Evolutionary conservation across 2,888 invertebrate species (phyloP), one percentile per base, ranked within the genome.

Genomic region (Oscheius onirici): DNA sequence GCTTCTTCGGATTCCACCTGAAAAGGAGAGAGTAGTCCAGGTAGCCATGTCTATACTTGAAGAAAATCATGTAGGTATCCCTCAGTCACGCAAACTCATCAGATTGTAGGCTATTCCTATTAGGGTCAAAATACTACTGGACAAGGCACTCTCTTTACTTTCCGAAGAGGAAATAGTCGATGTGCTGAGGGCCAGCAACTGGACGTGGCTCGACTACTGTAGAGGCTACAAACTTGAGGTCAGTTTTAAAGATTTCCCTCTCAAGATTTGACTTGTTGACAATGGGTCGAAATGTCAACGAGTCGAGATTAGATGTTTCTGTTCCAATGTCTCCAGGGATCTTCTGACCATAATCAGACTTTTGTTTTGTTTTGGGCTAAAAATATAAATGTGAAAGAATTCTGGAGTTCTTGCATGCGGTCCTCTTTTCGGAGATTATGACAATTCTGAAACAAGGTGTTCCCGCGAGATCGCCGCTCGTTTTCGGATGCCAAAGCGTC

Each of bases 61-160:
- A 8, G 63, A 63, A 10, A 26, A 49, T 15, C 63, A 63, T 24
- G 63, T 49, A 17, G n/a, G 24, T 41, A 6, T 20, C 1, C 44
- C 8, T 24, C 8, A n/a, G 26, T 26, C 6, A 49, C 24, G 28
- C 13, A 43, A 22, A 60, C 17, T 26, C 15, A 24, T 44, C 22
- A 46, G 46, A 34, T 65, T 65, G 15, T 13, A 70, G 70, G 70
- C 70, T 22, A 63, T 70, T 41, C 70, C 70, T 1, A 70, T 70
- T 26, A 49, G 70, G n/a, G 41, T 63, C 6, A 70, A 70, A 41
- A 70, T 70, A n/a, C 41, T 70, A 2, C 44, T 61, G 11, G 70
- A 70, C 54, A 54, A 63, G 20, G 17, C 43, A 2, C 34, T 69
- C n/a, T 57, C 51, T 13, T 17, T 43, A 0, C 22, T 69, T 13